Conservation (phyloP, 2,888 invertebrate species). For the Creontiades dilutus region DNA sequence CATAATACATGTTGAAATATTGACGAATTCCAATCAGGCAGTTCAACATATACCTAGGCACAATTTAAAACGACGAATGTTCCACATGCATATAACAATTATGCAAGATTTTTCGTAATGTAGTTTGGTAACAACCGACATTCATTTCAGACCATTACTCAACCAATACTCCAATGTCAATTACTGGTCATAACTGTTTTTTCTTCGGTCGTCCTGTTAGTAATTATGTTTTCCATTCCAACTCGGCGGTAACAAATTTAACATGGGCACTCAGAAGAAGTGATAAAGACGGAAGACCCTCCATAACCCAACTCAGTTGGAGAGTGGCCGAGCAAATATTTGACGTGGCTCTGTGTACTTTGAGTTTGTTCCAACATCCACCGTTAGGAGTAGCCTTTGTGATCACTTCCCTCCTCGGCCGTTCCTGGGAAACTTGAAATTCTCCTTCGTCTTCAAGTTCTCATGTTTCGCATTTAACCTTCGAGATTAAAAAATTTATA, state of each 20-base stretch:
- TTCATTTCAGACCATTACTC: too few species aligned
- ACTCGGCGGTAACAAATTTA: conserved; percentile 3
- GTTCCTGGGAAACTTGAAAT: neutral
- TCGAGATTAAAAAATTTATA: too few species aligned
- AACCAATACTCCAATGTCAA: neutral
- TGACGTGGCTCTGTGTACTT: conserved; percentile 47
- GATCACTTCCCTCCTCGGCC: conserved; percentile 30
- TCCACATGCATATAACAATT: too few species aligned
- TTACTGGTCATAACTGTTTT: neutral
- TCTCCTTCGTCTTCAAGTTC: neutral
- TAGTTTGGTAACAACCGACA: too few species aligned
- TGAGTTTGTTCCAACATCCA: conserved; percentile 46
- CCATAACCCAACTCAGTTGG: conserved; percentile 50
- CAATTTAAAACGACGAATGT: too few species aligned
- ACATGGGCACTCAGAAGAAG: neutral
- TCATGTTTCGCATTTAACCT: neutral
- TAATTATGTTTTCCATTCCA: neutral
- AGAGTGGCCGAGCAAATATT: conserved; percentile 48
- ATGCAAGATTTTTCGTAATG: too few species aligned
- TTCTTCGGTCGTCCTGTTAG: neutral
- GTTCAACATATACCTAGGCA: too few species aligned
- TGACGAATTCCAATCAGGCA: too few species aligned
- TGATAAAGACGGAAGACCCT: conserved; percentile 5
- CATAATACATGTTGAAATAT: too few species aligned
- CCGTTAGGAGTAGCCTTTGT: conserved; percentile 40